Evolutionary conservation across 2,888 invertebrate genomes (phyloP).

Genomic region (Pollenia labialis): DNA sequence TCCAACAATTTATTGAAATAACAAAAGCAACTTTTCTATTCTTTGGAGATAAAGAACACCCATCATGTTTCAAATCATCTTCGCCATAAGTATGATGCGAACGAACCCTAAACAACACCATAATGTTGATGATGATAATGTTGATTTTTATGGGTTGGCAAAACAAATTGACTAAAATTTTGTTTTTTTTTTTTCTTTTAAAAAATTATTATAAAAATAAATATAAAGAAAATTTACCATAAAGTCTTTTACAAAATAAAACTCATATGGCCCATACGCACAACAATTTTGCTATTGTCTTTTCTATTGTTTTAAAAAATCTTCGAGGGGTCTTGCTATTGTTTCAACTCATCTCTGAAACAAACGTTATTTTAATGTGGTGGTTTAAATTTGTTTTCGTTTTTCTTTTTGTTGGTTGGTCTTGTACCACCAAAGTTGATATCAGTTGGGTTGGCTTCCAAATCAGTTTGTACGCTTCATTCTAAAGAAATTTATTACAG

Average conservation of each 20-base stretch:
- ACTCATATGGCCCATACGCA: slow-evolving; percentile 29
- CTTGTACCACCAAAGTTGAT: slow-evolving; percentile 53
- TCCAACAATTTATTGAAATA: slow-evolving; percentile 4
- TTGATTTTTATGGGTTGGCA: slow-evolving; percentile 63
- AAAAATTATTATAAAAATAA: slow-evolving; percentile 28
- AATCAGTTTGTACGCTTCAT: slow-evolving; percentile 54
- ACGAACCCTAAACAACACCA: slow-evolving; percentile 18
- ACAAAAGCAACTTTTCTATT: slow-evolving; percentile 36
- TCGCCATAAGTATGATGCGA: slow-evolving; percentile 28
- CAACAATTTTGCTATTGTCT: slow-evolving; percentile 36
- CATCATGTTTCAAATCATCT: slow-evolving; percentile 42
- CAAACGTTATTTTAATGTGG: slow-evolving; percentile 17
- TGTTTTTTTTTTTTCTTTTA: slow-evolving; percentile 17
- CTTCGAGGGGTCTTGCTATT: slow-evolving; percentile 9
- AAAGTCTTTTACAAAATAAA: not conserved
- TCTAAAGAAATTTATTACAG: slow-evolving; percentile 65
- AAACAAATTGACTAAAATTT: slow-evolving; percentile 65
- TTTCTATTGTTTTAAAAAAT: slow-evolving; percentile 17
- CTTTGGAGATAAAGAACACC: slow-evolving; percentile 30
- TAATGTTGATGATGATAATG: slow-evolving; percentile 49
- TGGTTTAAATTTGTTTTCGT: slow-evolving; percentile 12
- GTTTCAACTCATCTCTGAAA: slow-evolving; percentile 24
- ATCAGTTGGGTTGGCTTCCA: slow-evolving; percentile 32
- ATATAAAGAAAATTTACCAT: slow-evolving; percentile 33
- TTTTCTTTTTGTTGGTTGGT: not conserved